phyloP scores from a whole-genome alignment of 2,113 vertebrate genomes.

The Sterna hirundo region DNA sequence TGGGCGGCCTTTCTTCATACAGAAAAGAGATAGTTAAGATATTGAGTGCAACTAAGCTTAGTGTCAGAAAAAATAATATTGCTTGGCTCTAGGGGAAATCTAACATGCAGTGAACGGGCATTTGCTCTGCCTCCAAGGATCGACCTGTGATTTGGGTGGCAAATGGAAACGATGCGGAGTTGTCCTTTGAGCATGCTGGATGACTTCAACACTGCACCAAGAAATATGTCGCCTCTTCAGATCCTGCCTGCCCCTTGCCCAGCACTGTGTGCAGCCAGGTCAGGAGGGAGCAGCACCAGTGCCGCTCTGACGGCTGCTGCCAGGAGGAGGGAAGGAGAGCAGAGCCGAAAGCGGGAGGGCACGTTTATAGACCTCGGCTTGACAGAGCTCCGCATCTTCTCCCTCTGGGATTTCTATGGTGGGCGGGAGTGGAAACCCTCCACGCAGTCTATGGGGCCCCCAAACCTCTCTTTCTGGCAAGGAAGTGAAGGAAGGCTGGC shows the following conservation, averaged over 20 bases:
- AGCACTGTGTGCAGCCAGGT: rapidly evolving
- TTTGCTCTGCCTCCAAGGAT: background rate
- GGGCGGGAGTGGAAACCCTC: background rate
- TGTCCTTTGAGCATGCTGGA: background rate
- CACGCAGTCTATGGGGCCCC: background rate
- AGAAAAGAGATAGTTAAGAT: background rate
- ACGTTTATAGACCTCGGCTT: background rate
- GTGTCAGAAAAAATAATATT: background rate
- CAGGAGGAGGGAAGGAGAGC: background rate
- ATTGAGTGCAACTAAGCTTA: background rate
- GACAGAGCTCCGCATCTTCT: background rate
- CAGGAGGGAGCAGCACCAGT: background rate
- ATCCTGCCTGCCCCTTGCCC: background rate
- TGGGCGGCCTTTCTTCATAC: background rate
- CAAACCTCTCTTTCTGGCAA: background rate
- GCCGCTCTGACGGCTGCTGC: background rate
- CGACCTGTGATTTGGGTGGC: background rate
- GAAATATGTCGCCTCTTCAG: background rate
- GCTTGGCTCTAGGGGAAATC: background rate
- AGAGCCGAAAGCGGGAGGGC: background rate
- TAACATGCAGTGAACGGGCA: background rate
- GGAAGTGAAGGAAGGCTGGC: background rate
- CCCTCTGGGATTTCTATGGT: background rate
- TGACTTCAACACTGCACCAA: background rate
- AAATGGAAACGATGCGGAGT: background rate